Evolutionary conservation across 2,113 vertebrate genomes (phyloP).

Genomic region (Taxidea taxus): DNA sequence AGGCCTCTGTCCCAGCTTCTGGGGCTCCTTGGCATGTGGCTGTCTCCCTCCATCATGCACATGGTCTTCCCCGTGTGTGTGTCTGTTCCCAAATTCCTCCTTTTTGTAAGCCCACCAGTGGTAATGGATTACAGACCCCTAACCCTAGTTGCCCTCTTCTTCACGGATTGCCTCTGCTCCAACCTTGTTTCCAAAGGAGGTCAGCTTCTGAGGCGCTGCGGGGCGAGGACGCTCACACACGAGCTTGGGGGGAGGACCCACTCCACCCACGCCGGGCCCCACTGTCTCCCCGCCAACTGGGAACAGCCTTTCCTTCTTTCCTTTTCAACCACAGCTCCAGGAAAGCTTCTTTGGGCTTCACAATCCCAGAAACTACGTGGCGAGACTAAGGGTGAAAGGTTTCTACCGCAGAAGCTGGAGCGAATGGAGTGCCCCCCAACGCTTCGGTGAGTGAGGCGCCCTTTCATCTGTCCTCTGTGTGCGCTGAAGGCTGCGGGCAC

Average conservation of each 20-base stretch:
- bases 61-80: neutral
- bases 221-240: fast-evolving
- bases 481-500: fast-evolving
- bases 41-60: fast-evolving
- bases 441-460: neutral
- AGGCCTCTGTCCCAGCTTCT: neutral
- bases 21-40: neutral
- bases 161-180: too few species aligned
- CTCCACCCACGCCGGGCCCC: fast-evolving
- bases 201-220: fast-evolving
- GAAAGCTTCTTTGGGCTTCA: fast-evolving
- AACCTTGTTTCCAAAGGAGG: fast-evolving
- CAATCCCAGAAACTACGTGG: neutral
- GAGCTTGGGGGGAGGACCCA: neutral
- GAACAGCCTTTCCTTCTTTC: neutral
- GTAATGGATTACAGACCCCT: fast-evolving
- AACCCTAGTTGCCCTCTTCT: neutral
- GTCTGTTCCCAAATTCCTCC: neutral
- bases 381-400: fast-evolving
- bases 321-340: fast-evolving
- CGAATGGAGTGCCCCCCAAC: neutral
- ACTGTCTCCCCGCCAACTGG: fast-evolving
- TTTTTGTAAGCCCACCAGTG: neutral
- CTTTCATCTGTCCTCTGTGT: fast-evolving
- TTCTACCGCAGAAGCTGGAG: neutral